These are phyloP conservation scores for Ptychodera flava DNA, from an alignment of 35 echinoderm and acorn worm genomes.

Conservation along the genomic window DNA sequence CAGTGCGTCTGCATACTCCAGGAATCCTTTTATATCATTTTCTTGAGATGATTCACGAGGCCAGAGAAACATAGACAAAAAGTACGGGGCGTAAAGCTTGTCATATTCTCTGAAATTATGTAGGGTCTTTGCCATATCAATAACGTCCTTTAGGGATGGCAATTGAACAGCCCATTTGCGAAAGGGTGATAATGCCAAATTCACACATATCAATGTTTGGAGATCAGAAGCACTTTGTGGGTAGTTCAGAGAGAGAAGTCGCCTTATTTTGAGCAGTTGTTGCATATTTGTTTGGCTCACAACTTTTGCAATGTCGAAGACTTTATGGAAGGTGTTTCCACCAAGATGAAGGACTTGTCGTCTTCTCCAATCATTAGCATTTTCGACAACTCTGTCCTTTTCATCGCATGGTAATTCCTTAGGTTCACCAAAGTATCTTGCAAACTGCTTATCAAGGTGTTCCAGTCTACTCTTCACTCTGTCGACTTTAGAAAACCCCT, in stretches of 20 bases:
- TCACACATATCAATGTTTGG: neutral
- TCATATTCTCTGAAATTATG: neutral
- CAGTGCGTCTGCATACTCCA: too few species aligned
- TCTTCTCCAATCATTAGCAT: neutral
- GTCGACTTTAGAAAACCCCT: too few species aligned
- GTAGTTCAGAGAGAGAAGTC: neutral
- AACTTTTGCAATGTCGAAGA: too few species aligned
- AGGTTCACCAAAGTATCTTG: too few species aligned
- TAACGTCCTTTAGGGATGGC: neutral
- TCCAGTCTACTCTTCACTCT: too few species aligned
- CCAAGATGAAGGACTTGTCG: neutral
- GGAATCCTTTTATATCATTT: too few species aligned
- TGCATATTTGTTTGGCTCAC: neutral
- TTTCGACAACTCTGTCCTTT: neutral
- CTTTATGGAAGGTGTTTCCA: neutral
- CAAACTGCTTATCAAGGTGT: too few species aligned
- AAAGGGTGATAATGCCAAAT: neutral
- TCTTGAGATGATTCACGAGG: too few species aligned
- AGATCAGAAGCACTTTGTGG: neutral
- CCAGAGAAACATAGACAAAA: neutral
- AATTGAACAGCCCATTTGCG: neutral
- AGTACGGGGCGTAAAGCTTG: neutral
- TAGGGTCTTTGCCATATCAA: neutral
- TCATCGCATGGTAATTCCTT: too few species aligned
- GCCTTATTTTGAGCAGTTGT: neutral